Evolutionary conservation across 2,888 invertebrate species (phyloP).

Genomic region (Monochamus alternatus): DNA sequence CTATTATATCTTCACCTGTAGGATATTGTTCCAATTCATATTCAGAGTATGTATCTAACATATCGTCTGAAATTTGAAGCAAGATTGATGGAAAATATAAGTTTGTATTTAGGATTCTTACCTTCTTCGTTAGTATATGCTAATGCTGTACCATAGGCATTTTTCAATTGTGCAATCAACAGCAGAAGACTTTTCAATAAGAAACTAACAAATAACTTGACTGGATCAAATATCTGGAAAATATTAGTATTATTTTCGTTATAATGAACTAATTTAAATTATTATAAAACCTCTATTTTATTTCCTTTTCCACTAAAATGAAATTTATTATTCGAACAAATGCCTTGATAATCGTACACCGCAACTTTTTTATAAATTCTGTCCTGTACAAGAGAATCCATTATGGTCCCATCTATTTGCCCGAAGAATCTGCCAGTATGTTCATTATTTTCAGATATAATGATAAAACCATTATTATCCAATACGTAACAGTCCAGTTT

Average conservation of each 20-base stretch:
- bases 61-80: slow-evolving; percentile 43
- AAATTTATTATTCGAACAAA: slow-evolving; percentile 82
- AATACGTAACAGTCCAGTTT: slow-evolving; percentile 93
- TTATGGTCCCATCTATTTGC: slow-evolving; percentile 93
- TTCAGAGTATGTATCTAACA: slow-evolving; percentile 54
- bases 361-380: slow-evolving; percentile 91
- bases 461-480: slow-evolving; percentile 95
- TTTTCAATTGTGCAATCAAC: slow-evolving; percentile 73
- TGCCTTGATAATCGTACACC: slow-evolving; percentile 91
- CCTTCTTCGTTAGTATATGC: slow-evolving; percentile 74
- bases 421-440: slow-evolving; percentile 96
- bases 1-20: slow-evolving; percentile 60
- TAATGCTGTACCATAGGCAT: slow-evolving; percentile 65
- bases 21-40: slow-evolving; percentile 56
- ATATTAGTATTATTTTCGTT: slow-evolving; percentile 18
- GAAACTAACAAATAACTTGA: slow-evolving; percentile 75
- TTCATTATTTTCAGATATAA: slow-evolving; percentile 88
- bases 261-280: not conserved
- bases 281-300: slow-evolving; percentile 66
- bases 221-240: slow-evolving; percentile 73
- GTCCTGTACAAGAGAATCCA: slow-evolving; percentile 93
- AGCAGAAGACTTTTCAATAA: slow-evolving; percentile 72
- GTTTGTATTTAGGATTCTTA: slow-evolving; percentile 46
- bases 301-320: slow-evolving; percentile 75
- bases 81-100: not conserved